Conservation (phyloP, 2,888 invertebrate genomes). For the Zonitis immaculata region DNA sequence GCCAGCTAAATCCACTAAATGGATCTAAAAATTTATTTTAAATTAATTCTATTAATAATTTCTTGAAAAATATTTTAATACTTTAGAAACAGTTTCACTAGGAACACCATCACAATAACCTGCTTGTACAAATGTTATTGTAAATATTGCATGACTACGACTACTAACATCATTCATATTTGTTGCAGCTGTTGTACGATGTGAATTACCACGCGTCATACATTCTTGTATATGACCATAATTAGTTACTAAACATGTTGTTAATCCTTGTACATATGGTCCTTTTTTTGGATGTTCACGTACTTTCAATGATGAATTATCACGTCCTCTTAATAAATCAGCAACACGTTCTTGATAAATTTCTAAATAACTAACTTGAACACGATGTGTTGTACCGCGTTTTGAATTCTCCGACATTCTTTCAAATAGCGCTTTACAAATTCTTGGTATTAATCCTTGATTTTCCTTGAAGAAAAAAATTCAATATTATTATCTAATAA, state of each 20-base stretch:
- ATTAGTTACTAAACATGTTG: constrained; percentile 79
- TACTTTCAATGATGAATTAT: constrained; percentile 54
- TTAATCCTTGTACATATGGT: constrained; percentile 80
- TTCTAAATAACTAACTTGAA: constrained; percentile 69
- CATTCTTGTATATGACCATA: constrained; percentile 79
- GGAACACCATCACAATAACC: constrained; percentile 83
- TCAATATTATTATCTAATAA: too few species aligned
- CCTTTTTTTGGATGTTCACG: constrained; percentile 73
- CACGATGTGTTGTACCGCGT: constrained; percentile 76
- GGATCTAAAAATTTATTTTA: constrained; percentile 50
- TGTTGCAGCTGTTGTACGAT: constrained; percentile 81
- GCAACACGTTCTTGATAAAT: constrained; percentile 65
- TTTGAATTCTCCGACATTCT: constrained; percentile 78
- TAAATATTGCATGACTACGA: constrained; percentile 87
- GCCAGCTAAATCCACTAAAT: constrained; percentile 84
- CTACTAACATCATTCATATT: constrained; percentile 92
- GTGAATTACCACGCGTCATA: constrained; percentile 67
- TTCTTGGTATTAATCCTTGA: constrained; percentile 80
- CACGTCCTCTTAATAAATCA: constrained; percentile 58
- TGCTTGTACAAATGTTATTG: constrained; percentile 84
- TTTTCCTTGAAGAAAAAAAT: constrained; percentile 63
- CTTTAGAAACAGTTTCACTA: constrained; percentile 84
- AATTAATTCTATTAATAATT: not conserved
- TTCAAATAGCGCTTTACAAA: constrained; percentile 77
- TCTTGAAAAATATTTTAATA: constrained; percentile 27